Evolutionary conservation across 2,888 invertebrate species (phyloP).

Genomic region (Stenotaenia linearis): DNA sequence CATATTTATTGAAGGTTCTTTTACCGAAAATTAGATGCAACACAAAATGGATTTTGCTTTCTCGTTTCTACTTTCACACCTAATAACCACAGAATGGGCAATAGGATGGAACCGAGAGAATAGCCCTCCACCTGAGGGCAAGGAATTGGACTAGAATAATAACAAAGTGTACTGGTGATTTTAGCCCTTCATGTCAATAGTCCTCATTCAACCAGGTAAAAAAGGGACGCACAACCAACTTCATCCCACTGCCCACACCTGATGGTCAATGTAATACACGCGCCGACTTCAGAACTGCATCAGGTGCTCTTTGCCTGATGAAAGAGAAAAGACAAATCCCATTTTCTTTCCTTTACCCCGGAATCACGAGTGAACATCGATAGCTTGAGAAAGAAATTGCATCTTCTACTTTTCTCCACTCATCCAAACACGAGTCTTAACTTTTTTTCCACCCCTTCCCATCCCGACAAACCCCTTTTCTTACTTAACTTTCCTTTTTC

Average conservation of each 20-base stretch:
- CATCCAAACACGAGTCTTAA: conserved; percentile 6
- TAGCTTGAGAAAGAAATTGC: conserved; percentile 22
- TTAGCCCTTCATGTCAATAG: conserved; percentile 19
- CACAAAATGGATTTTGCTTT: conserved; percentile 7
- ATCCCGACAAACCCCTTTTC: not conserved
- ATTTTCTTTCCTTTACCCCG: conserved; percentile 14
- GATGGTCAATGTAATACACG: conserved; percentile 26
- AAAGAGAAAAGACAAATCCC: conserved; percentile 26
- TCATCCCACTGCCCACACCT: conserved; percentile 19
- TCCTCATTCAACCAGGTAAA: conserved; percentile 14
- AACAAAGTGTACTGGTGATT: conserved; percentile 20
- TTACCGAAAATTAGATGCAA: not conserved
- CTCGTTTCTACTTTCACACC: conserved; percentile 20
- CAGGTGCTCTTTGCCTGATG: conserved; percentile 31
- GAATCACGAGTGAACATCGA: conserved; percentile 30
- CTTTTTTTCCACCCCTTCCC: not conserved
- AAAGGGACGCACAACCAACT: not conserved
- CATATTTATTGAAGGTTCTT: not conserved
- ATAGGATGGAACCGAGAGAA: conserved; percentile 16
- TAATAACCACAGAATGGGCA: conserved; percentile 21
- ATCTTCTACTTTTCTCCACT: conserved; percentile 16
- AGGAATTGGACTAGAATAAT: conserved; percentile 24
- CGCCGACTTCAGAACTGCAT: conserved; percentile 1
- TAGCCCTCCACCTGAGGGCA: conserved; percentile 12
- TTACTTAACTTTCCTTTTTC: not conserved